These are phyloP conservation scores for Drosophila colorata DNA, from an alignment of 2,888 invertebrate species.

Conservation along the genomic window DNA sequence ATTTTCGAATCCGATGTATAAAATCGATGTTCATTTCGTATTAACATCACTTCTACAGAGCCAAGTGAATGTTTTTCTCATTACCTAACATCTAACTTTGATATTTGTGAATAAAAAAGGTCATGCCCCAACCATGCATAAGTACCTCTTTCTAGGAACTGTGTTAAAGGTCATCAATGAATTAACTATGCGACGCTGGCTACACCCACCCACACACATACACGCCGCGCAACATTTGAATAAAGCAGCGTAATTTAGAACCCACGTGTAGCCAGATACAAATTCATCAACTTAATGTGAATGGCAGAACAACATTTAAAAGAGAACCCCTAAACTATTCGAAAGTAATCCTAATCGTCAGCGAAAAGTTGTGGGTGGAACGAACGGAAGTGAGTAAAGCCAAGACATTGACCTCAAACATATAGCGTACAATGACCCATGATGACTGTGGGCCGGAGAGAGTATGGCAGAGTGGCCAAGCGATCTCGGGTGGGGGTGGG, in stretches of 20 bases:
- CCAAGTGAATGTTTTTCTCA: not conserved
- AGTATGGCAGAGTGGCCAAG: not conserved
- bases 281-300: constrained; percentile 71
- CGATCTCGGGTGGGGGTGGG: constrained; percentile 25
- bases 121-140: constrained; percentile 6
- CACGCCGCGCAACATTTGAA: not conserved
- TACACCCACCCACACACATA: not conserved
- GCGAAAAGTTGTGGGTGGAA: constrained; percentile 30
- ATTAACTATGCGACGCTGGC: constrained; percentile 6
- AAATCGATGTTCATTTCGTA: too few relatives aligned
- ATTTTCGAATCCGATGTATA: too few relatives aligned
- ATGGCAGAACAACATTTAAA: constrained; percentile 7
- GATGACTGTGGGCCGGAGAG: constrained; percentile 8
- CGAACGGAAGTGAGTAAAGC: constrained; percentile 39
- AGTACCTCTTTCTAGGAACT: not conserved
- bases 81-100: not conserved
- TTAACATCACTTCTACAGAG: too few relatives aligned
- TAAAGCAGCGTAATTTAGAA: too few relatives aligned
- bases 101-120: constrained; percentile 10
- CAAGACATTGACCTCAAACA: constrained; percentile 64
- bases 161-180: constrained; percentile 19
- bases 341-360: constrained; percentile 47
- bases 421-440: constrained; percentile 59
- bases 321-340: too few relatives aligned
- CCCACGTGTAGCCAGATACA: constrained; percentile 42